Base-by-base conservation (phyloP, 2,888 invertebrate genomes). In the Julus scanicus region DNA sequence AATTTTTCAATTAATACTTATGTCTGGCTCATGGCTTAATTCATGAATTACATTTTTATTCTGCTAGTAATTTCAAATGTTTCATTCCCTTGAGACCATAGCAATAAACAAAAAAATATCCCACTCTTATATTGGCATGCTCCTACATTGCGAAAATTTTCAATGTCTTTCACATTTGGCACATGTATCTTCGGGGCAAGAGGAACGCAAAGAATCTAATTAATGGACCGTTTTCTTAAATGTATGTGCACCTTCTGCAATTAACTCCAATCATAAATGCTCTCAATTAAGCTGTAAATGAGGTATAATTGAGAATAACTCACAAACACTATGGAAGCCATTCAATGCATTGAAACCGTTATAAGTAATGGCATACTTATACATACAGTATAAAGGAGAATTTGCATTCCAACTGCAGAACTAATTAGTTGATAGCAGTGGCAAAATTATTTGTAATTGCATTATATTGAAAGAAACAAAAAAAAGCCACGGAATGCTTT, bases 241-340 rank as follows among this genome's bases (percentile, higher is more conserved):
- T 13, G n/a, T n/a, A 57, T 29, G 71, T 29, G 71, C 71, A 71
- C 71, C 71, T 71, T 29, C 11, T 71, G 71, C 29, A 71, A 71
- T 71, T 71, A 71, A 71, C 71, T 29, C 71, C 71, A 29, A 71
- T 71, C 71, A 71, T 71, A 71, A 71, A 29, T 71, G 71, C 71
- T 29, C 71, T 71, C 71, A 20, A 71, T 71, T 71, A 71, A 29
- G 71, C 71, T 13, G 71, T 29, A 11, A 71, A 71, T 29, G 29
- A 71, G 29, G 71, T n/a, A 29, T 71, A 71, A 71, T 71, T 71
- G 71, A 71, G 71, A 29, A 71, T 29, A 29, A 71, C 29, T 71
- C 71, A 71, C 71, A 20, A 71, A 29, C 29, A 29, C 71, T 29
- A 11, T 71, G 20, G 71, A 71, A 71, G 71, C n/a, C 71, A 71